Base-by-base conservation (phyloP, 2,797 vertebrate genomes). In the Vultur gryphus region DNA sequence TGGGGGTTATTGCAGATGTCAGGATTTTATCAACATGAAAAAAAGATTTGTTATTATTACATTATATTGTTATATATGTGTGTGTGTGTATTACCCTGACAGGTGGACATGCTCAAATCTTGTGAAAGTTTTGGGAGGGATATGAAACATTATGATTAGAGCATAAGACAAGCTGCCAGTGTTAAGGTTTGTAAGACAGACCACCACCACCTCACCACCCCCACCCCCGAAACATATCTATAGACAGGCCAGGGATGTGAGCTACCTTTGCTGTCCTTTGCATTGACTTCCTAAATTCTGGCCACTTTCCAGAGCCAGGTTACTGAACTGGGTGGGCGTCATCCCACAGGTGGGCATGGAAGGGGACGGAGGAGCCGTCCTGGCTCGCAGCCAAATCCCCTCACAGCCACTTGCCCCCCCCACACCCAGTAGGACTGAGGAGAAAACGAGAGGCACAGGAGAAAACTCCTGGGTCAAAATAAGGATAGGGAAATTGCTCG, bases 341-440 rank as follows among this genome's bases (percentile, higher is more conserved):
- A 13, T 28, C 20, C 31, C 31, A 10, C 0, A 7, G 43, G 11
- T n/a, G 46, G 29, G 46, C 29, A 9, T 7, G 44, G n/a, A n/a
- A 33, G 29, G 10, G 39, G 14, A 6, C 1, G 3, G 58, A 64
- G 33, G 18, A 84, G 49, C 72, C 2, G 0, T 57, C 33, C 26
- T 0, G 0, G 21, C 37, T 64, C 0, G 1, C 57, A 70, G 37
- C 18, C 19, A 54, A 5, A 26, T 43, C 10, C 20, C 44, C 52
- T 51, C 61, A 20, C 25, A 31, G 35, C 46, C 12, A 2, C 35
- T 49, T 2, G 0, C 31, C 14, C 20, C 20, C 16, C 33, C 15
- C 13, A 3, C 11, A 15, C 41, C 31, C 55, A 28, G 31, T 11
- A 3, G 26, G 48, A 43, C 13, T n/a, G 31, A 26, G 21, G 37